These are phyloP conservation scores for Pogonocherus hispidulus DNA, from an alignment of 2,888 invertebrate genomes.

Conservation along the genomic window DNA sequence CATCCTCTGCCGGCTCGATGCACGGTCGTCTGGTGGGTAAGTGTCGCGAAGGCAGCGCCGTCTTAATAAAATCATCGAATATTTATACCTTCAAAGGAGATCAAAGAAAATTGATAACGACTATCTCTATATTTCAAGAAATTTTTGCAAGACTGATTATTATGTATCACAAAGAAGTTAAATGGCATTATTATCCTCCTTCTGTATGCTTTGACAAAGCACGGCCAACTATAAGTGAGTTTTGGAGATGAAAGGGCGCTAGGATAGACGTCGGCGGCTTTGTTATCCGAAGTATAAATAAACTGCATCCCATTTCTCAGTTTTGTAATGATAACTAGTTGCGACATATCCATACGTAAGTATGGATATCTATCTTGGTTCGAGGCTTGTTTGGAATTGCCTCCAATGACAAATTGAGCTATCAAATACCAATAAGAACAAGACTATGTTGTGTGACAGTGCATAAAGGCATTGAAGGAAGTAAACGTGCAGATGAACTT, in stretches of 20 bases:
- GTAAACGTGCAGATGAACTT: too few relatives aligned
- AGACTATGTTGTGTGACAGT: too few relatives aligned
- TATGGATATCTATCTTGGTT: too few relatives aligned
- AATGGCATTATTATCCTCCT: slow-evolving; percentile 18
- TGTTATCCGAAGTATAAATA: too few relatives aligned
- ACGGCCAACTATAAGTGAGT: neutral
- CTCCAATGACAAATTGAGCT: too few relatives aligned
- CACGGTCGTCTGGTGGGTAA: slow-evolving; percentile 34
- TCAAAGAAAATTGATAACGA: slow-evolving; percentile 17
- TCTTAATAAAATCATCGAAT: neutral
- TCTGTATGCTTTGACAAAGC: slow-evolving; percentile 4
- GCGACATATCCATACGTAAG: too few relatives aligned
- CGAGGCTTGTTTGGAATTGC: too few relatives aligned
- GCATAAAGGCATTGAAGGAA: too few relatives aligned
- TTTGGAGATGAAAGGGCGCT: slow-evolving; percentile 14
- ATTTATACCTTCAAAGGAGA: slow-evolving; percentile 8
- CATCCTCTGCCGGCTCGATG: too few relatives aligned
- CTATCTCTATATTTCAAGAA: slow-evolving; percentile 14
- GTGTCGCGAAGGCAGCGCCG: slow-evolving; percentile 3
- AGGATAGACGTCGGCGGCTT: neutral
- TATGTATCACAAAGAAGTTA: slow-evolving; percentile 1
- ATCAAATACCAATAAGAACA: too few relatives aligned
- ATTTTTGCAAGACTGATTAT: neutral
- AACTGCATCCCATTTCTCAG: too few relatives aligned
- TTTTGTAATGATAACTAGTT: too few relatives aligned